Evolutionary conservation across 2,888 invertebrate genomes (phyloP).

Genomic region (Drosophila setosimentum): DNA sequence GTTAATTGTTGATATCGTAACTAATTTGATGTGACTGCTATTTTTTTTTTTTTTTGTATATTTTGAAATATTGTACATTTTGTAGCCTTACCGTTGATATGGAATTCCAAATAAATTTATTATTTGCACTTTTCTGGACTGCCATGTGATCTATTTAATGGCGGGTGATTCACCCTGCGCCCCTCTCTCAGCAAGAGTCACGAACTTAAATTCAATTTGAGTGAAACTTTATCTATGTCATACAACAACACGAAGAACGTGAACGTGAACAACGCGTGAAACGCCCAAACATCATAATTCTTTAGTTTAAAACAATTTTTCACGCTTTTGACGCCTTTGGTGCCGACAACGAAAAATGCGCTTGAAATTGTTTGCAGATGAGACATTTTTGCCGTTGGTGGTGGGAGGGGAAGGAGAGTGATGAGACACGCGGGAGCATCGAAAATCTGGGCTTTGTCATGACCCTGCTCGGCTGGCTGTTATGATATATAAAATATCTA

Average conservation of each 20-base stretch:
- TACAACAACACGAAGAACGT: constrained; percentile 55
- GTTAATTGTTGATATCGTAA: constrained; percentile 51
- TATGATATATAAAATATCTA: constrained; percentile 40
- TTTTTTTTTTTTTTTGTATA: neutral
- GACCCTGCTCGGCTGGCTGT: constrained; percentile 26
- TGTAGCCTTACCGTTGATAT: neutral
- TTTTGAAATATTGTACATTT: constrained; percentile 16
- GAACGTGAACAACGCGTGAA: constrained; percentile 19
- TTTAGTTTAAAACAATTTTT: constrained; percentile 72
- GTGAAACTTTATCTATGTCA: constrained; percentile 65
- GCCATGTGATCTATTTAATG: neutral
- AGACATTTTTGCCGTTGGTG: constrained; percentile 23
- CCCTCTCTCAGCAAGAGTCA: constrained; percentile 24
- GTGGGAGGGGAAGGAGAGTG: neutral
- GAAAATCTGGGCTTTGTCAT: constrained; percentile 6
- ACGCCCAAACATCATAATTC: constrained; percentile 56
- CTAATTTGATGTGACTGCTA: constrained; percentile 41
- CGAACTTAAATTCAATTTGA: constrained; percentile 59
- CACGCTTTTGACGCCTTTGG: constrained; percentile 60
- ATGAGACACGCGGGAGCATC: neutral
- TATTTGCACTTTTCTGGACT: neutral
- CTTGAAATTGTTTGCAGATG: constrained; percentile 60
- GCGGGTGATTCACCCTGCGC: neutral
- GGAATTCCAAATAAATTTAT: constrained; percentile 13
- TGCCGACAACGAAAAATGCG: constrained; percentile 50